These are phyloP conservation scores for Uloborus plumipes DNA, from an alignment of 2,888 invertebrate species.

Conservation along the genomic window DNA sequence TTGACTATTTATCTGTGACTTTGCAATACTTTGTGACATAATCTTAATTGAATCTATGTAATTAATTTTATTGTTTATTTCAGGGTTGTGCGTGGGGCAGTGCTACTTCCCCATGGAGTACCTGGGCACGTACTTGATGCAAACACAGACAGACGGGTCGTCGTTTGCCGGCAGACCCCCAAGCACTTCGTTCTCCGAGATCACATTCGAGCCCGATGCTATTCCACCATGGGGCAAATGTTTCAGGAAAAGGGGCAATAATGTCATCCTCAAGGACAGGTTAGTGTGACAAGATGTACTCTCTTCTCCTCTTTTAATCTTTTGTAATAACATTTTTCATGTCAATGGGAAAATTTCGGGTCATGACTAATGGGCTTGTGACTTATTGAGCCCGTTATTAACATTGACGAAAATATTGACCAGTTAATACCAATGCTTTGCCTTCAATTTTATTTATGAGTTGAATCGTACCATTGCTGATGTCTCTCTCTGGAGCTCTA, in stretches of 20 bases:
- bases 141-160: conserved; percentile 69
- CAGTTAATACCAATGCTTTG: too few relatives aligned
- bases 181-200: conserved; percentile 75
- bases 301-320: too few relatives aligned
- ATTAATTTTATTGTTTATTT: not conserved
- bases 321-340: too few relatives aligned
- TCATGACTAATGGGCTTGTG: too few relatives aligned
- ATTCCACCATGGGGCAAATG: conserved; percentile 80
- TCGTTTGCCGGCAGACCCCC: conserved; percentile 68
- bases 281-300: conserved; percentile 67
- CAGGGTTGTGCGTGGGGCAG: conserved; percentile 69
- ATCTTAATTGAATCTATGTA: not conserved
- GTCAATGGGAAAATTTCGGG: too few relatives aligned
- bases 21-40: too few relatives aligned
- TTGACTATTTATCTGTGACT: too few relatives aligned
- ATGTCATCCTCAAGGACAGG: conserved; percentile 77
- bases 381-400: too few relatives aligned
- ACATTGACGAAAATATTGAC: too few relatives aligned
- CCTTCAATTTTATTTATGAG: too few relatives aligned
- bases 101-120: conserved; percentile 79
- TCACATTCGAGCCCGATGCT: conserved; percentile 77
- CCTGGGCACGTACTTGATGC: conserved; percentile 78
- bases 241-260: conserved; percentile 76
- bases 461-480: too few relatives aligned
- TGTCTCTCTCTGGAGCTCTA: too few relatives aligned